Percentiles rank a stretch among this genome's conserved stretches.
Conservation (phyloP, 2,113 vertebrate genomes). For the Prionailurus viverrinus region DNA sequence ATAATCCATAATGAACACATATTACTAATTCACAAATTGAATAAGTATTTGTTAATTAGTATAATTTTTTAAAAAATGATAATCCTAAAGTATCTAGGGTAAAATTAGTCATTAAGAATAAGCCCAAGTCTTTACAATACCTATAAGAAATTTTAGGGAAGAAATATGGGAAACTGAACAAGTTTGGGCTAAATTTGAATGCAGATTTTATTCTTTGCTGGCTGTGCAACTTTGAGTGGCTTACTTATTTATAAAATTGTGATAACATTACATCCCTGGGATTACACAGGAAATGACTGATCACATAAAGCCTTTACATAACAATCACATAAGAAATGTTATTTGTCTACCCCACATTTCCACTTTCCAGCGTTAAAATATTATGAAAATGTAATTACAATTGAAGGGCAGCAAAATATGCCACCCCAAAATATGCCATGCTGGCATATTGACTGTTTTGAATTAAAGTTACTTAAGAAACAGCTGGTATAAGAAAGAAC, state of each 20-base stretch:
- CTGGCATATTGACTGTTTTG: not conserved
- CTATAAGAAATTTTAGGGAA: not conserved
- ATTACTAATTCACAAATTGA: not conserved
- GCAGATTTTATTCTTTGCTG: not conserved
- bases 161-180: not conserved
- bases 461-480: not conserved
- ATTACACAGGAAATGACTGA: not conserved
- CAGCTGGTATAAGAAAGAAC: not conserved
- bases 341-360: not conserved
- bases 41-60: not conserved
- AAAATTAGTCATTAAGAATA: not conserved
- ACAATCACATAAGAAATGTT: not conserved
- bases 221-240: not conserved
- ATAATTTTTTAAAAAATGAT: not conserved
- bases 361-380: not conserved
- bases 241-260: constrained; percentile 23
- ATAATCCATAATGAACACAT: not conserved
- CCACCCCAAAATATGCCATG: not conserved
- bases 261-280: not conserved
- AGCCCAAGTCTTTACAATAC: not conserved
- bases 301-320: not conserved
- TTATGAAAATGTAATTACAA: not conserved
- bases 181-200: not conserved
- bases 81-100: not conserved
- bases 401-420: not conserved